Percentiles rank a stretch among this genome's conserved stretches.
Conservation (phyloP, 1,140 invertebrate genomes). For the Cyphomyrmex costatus region DNA sequence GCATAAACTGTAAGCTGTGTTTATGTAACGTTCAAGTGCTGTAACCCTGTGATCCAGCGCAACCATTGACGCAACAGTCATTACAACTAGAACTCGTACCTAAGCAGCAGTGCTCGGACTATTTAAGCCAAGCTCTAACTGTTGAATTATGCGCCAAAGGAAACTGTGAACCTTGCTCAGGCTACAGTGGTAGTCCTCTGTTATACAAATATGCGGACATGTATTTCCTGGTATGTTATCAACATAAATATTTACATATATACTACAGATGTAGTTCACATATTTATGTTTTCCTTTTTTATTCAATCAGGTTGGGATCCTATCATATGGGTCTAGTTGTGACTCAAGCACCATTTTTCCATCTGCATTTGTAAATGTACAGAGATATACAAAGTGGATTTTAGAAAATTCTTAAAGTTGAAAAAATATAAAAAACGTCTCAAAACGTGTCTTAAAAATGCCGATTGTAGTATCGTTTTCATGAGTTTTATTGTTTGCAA, state of each 20-base stretch:
- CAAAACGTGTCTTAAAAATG: constrained; percentile 10
- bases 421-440: background rate
- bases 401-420: constrained; percentile 70
- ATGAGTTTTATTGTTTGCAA: constrained; percentile 30
- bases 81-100: constrained; percentile 73
- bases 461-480: constrained; percentile 7
- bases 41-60: constrained; percentile 64
- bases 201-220: constrained; percentile 70
- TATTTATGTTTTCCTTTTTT: constrained; percentile 15
- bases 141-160: constrained; percentile 79
- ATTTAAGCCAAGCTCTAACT: constrained; percentile 68
- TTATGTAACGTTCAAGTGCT: constrained; percentile 35
- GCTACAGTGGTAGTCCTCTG: constrained; percentile 79
- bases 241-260: constrained; percentile 50
- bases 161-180: constrained; percentile 74
- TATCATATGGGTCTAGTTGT: constrained; percentile 79
- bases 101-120: constrained; percentile 73
- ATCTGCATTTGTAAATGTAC: constrained; percentile 76
- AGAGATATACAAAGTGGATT: constrained; percentile 78
- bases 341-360: constrained; percentile 67
- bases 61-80: constrained; percentile 69
- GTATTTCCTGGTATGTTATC: constrained; percentile 75
- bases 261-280: constrained; percentile 41
- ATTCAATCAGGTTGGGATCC: constrained; percentile 75
- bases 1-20: constrained; percentile 38